A percentile compares a stretch with the other conserved stretches of the same genome.
Evolutionary conservation across 1,140 invertebrate genomes (phyloP).

Genomic region (Bombyx mandarina): DNA sequence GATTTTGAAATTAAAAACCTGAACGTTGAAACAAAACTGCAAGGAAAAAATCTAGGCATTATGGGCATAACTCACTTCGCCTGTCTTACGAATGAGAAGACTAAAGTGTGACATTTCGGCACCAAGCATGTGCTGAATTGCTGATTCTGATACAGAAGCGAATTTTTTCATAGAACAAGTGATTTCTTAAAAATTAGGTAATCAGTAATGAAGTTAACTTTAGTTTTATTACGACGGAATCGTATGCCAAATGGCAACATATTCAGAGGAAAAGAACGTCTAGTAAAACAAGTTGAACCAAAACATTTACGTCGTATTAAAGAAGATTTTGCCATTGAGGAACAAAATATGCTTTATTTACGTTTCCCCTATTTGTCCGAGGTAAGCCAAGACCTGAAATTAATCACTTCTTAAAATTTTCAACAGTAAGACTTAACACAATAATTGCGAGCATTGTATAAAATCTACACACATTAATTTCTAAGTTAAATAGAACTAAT

Average conservation of each 20-base stretch:
- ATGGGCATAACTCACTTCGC: neutral
- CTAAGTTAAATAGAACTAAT: too few relatives aligned
- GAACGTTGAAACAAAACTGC: neutral
- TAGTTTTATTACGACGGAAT: slow-evolving; percentile 45
- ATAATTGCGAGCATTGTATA: too few relatives aligned
- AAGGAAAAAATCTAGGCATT: neutral
- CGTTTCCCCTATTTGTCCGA: slow-evolving; percentile 53
- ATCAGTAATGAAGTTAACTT: slow-evolving; percentile 43
- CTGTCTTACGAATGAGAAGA: neutral
- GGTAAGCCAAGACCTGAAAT: slow-evolving; percentile 16
- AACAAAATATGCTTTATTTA: slow-evolving; percentile 62
- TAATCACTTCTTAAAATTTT: too few relatives aligned
- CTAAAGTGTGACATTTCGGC: neutral
- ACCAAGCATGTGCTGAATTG: neutral
- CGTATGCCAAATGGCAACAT: slow-evolving; percentile 56
- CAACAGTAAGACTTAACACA: too few relatives aligned
- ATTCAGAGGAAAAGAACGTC: slow-evolving; percentile 54
- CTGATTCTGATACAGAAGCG: too few relatives aligned
- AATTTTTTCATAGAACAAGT: neutral
- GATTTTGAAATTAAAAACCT: neutral
- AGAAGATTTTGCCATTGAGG: slow-evolving; percentile 44
- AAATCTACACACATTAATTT: too few relatives aligned
- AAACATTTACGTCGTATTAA: slow-evolving; percentile 36
- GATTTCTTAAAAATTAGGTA: neutral
- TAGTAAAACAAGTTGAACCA: slow-evolving; percentile 50